Evolutionary conservation across 2,888 invertebrate genomes (phyloP).

Genomic region (Heteropelma amictum): DNA sequence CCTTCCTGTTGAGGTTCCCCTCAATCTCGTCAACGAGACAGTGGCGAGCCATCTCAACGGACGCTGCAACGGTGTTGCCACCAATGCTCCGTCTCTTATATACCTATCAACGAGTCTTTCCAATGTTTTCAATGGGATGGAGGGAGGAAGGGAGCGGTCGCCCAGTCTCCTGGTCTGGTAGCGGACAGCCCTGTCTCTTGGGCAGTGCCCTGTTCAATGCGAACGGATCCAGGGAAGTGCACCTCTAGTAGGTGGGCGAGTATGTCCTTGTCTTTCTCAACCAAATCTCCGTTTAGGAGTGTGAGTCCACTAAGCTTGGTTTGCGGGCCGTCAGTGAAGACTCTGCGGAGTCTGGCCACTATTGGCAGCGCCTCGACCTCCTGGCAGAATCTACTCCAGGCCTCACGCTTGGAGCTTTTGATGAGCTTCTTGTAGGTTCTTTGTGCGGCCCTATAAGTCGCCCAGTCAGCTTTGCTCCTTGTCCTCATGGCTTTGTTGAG

Average conservation of each 20-base stretch:
- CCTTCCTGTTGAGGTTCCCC: constrained; percentile 7
- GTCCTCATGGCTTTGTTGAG: constrained; percentile 27
- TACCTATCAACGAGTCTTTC: constrained; percentile 60
- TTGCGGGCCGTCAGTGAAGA: constrained; percentile 16
- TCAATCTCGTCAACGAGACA: constrained; percentile 40
- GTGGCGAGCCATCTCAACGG: constrained; percentile 50
- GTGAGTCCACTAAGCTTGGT: constrained; percentile 1
- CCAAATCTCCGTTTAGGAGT: constrained; percentile 1
- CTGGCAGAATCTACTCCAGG: constrained; percentile 11
- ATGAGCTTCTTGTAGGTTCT: constrained; percentile 2
- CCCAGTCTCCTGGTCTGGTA: not conserved
- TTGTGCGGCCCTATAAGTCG: not conserved
- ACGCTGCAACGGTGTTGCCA: constrained; percentile 30
- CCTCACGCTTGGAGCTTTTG: not conserved
- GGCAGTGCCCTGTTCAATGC: not conserved
- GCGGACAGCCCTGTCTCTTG: not conserved
- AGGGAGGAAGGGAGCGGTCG: constrained; percentile 53
- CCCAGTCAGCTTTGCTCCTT: not conserved
- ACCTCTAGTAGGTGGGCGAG: constrained; percentile 9
- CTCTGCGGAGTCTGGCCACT: constrained; percentile 13
- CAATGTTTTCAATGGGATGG: constrained; percentile 57
- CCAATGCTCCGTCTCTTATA: constrained; percentile 50
- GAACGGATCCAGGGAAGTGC: not conserved
- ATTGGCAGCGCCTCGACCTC: not conserved
- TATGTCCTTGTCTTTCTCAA: constrained; percentile 18